Conservation (phyloP, 2,888 invertebrate species). For the Epistrophe grossulariae region DNA sequence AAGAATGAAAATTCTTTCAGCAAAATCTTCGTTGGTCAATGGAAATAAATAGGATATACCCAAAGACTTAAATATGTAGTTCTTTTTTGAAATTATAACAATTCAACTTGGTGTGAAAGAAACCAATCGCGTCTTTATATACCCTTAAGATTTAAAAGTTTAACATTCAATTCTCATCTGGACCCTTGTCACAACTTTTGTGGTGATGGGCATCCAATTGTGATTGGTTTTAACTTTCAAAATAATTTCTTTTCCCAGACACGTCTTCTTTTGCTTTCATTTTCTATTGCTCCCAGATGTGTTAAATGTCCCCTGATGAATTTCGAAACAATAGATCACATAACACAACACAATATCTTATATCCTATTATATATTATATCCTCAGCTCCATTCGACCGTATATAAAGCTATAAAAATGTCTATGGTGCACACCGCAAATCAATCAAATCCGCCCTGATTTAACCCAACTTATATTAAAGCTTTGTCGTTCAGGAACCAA, state of each 20-base stretch:
- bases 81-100: background rate
- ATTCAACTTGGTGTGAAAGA: background rate
- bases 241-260: background rate
- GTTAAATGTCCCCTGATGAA: slow-evolving; percentile 42
- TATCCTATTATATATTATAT: slow-evolving; percentile 34
- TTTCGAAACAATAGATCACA: slow-evolving; percentile 64
- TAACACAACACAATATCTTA: slow-evolving; percentile 45
- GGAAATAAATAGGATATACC: too few species aligned
- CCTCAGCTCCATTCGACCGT: slow-evolving; percentile 36
- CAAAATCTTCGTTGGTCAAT: too few species aligned
- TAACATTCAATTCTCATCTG: background rate
- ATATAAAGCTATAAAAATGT: slow-evolving; percentile 61
- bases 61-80: background rate
- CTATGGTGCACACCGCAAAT: slow-evolving; percentile 54
- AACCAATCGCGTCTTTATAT: background rate
- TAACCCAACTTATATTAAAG: slow-evolving; percentile 59
- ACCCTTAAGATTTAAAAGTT: background rate
- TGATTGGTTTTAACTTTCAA: slow-evolving; percentile 60
- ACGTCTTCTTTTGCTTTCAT: slow-evolving; percentile 18
- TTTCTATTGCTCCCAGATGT: slow-evolving; percentile 45
- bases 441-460: slow-evolving; percentile 69
- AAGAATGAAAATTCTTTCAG: too few species aligned
- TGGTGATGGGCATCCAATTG: background rate
- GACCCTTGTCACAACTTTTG: slow-evolving; percentile 43
- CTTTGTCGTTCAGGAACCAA: background rate